Evolutionary conservation across 2,888 invertebrate species (phyloP).

Genomic region (Scaptomyza cyrtandrae): DNA sequence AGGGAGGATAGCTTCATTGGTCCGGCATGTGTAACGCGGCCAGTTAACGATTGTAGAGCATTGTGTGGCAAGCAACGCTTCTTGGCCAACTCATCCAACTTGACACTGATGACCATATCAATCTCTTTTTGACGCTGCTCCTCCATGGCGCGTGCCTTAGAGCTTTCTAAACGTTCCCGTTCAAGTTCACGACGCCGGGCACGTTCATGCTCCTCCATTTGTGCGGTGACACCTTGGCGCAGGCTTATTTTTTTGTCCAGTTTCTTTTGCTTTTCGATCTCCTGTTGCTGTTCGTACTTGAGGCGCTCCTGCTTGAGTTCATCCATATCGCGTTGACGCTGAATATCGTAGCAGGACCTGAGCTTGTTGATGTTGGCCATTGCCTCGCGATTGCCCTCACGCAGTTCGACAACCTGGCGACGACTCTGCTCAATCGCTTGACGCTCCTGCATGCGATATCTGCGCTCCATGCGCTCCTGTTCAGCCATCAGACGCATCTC

Average conservation of each 20-base stretch:
- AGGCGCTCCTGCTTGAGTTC: slow-evolving; percentile 40
- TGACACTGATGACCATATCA: slow-evolving; percentile 66
- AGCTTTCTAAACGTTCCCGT: slow-evolving; percentile 42
- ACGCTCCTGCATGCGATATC: slow-evolving; percentile 63
- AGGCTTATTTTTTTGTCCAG: slow-evolving; percentile 39
- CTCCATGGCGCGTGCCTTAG: slow-evolving; percentile 23
- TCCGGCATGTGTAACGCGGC: slow-evolving; percentile 44
- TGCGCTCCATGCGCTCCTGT: slow-evolving; percentile 65
- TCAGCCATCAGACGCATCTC: slow-evolving; percentile 69
- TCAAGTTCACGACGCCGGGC: slow-evolving; percentile 57
- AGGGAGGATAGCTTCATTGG: slow-evolving; percentile 37
- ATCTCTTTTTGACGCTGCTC: slow-evolving; percentile 59
- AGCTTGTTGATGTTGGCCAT: slow-evolving; percentile 43
- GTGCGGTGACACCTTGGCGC: slow-evolving; percentile 52
- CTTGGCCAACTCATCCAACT: slow-evolving; percentile 57
- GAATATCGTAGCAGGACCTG: slow-evolving; percentile 58
- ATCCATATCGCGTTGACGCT: slow-evolving; percentile 53
- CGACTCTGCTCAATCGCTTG: slow-evolving; percentile 45
- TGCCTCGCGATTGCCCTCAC: slow-evolving; percentile 49
- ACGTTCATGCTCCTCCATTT: slow-evolving; percentile 65
- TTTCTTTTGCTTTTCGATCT: slow-evolving; percentile 40
- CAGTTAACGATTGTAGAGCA: slow-evolving; percentile 46
- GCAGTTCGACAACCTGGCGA: slow-evolving; percentile 49
- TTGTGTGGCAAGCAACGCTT: slow-evolving; percentile 53
- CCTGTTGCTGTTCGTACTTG: slow-evolving; percentile 34